Base-by-base conservation (phyloP, 2,113 vertebrate species). In the Natator depressus region DNA sequence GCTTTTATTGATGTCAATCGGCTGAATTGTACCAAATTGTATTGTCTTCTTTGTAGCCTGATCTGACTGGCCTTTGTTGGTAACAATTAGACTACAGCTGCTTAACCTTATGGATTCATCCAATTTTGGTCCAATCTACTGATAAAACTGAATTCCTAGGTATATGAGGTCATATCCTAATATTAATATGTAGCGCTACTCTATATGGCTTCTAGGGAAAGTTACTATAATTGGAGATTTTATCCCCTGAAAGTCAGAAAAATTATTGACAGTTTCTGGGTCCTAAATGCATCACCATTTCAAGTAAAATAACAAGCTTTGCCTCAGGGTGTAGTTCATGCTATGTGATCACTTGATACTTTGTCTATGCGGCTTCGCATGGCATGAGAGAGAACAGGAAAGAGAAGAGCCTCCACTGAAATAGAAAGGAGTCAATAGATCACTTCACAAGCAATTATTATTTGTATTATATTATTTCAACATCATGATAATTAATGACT, bases 291-390 rank as follows among this genome's bases (percentile, higher is more conserved):
- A 95, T 96, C 80, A 96, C 57, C 25, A 93, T 97, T 97, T 96
- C 94, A 96, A 97, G 84, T 96, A 95, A 98, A 97, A 97, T 97
- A 97, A 96, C 94, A 97, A 97, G 89, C 80, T 95, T 92, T 91
- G 92, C 91, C 94, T 96, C 25, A 5, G 97, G 90, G 95, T 96
- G 86, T 49, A 95, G 94, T 95, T 97, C 96, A 98, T 97, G 96
- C 97, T 97, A 94, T 95, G 94, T 96, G 90, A 95, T 95, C 93
- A 95, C 88, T 98, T 97, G 94, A 97, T 93, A 97, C 87, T 97
- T 80, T 91, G 81, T 92, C 69, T 93, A 27, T 91, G 87, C 94
- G 94, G 89, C 93, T 97, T 96, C 83, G 80, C 46, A 89, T 89
- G 87, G 81, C 49, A 84, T 51, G 90, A 53, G 53, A 85, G 81